Evolutionary conservation across 1,140 invertebrate genomes (phyloP), one percentile per base, ranked within the genome.

Genomic region (Procambarus virginalis): DNA sequence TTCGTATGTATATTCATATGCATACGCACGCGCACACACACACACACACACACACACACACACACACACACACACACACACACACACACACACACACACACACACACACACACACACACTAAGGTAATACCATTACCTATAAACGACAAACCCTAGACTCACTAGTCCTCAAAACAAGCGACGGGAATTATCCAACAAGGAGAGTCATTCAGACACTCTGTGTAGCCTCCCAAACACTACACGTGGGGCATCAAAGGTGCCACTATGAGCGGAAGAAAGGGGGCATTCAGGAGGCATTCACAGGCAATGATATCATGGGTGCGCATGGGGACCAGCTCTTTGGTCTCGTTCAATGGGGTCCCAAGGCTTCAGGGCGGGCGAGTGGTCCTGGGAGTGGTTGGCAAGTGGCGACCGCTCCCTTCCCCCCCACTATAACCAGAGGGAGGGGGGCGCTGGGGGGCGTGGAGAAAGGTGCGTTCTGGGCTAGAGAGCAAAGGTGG

Each of bases 221-320:
- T 77, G 87, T 51, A 89, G 87, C 87, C 79, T 89, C 48, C 87
- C 87, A 89, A 89, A 89, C 80, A 83, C 87, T 83, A 89, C 87
- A 89, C 87, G 87, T 89, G 87, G 87, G 55, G 80, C 79, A 89
- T 89, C 87, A 89, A 89, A 89, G 87, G 87, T 89, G 87, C 87
- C 87, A 89, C 87, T 89, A 64, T 83, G 55, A 89, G 51, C 80
- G 70, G 81, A 79, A 82, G 82, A 68, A 83, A 89, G 45, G 87
- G 76, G 80, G 87, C 87, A 89, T 89, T 89, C 87, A 89, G 45
- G 45, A 75, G 73, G 87, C 68, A 89, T 89, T 89, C 87, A 89
- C 87, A 70, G 80, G 87, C 87, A 89, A 89, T 89, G 87, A 89
- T 89, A 89, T 89, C 87, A 89, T 89, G 87, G 87, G 87, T 89